A percentile compares a stretch with the other conserved stretches of the same genome.
Evolutionary conservation across 2,797 vertebrate genomes (phyloP).

Genomic region (Salarias fasciatus): DNA sequence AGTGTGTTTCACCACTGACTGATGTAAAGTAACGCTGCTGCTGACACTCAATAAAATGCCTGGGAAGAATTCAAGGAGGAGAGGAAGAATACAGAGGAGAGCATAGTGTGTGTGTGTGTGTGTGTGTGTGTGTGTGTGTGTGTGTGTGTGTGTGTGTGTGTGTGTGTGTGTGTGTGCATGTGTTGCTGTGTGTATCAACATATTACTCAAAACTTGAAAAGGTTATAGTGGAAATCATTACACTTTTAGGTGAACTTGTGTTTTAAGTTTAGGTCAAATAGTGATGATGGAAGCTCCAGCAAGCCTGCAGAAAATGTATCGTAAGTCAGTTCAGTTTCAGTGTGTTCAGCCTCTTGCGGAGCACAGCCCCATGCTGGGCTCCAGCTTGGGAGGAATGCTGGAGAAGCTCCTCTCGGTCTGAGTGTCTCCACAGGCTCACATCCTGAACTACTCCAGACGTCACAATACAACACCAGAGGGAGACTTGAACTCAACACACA

Average conservation of each 20-base stretch:
- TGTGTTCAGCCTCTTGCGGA: constrained; percentile 31
- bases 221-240: too few relatives aligned
- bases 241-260: too few relatives aligned
- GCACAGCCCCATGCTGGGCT: constrained; percentile 69
- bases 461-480: neutral
- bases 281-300: too few relatives aligned
- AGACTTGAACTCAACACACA: neutral
- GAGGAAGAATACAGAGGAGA: constrained; percentile 4
- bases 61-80: constrained; percentile 2
- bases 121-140: constrained; percentile 34
- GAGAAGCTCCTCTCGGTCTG: constrained; percentile 57
- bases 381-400: constrained; percentile 73
- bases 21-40: constrained; percentile 29
- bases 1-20: constrained; percentile 31
- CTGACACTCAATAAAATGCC: constrained; percentile 28
- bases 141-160: constrained; percentile 38
- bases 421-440: constrained; percentile 40
- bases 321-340: too few relatives aligned
- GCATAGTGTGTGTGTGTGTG: constrained; percentile 24
- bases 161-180: too few relatives aligned
- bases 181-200: too few relatives aligned
- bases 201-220: too few relatives aligned
- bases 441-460: constrained; percentile 3
- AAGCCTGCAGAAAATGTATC: too few relatives aligned
- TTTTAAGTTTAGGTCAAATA: too few relatives aligned